Evolutionary conservation across 2,888 invertebrate species (phyloP).

Genomic region (Automeris io): DNA sequence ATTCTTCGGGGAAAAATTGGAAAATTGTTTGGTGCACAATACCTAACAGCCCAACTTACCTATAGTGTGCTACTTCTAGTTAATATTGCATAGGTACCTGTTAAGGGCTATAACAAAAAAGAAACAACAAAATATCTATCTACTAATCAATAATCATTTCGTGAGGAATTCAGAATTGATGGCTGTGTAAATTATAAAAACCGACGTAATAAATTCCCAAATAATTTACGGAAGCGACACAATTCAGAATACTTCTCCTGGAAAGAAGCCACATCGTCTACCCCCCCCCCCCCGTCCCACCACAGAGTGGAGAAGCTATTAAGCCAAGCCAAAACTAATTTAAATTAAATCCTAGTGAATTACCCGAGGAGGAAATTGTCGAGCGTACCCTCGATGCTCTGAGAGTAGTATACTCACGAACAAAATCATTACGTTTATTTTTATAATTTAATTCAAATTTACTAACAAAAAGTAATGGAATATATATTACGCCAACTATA

Average conservation of each 20-base stretch:
- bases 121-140: too few relatives aligned
- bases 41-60: too few relatives aligned
- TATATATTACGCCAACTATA: background rate
- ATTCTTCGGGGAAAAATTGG: too few relatives aligned
- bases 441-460: background rate
- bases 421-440: constrained; percentile 23
- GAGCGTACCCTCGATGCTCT: constrained; percentile 72
- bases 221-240: constrained; percentile 12
- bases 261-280: constrained; percentile 52
- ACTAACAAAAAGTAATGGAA: background rate
- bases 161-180: too few relatives aligned
- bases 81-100: too few relatives aligned
- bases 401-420: constrained; percentile 42
- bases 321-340: constrained; percentile 91
- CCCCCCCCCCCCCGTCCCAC: constrained; percentile 37
- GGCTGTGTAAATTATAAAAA: too few relatives aligned
- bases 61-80: too few relatives aligned
- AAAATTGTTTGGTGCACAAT: too few relatives aligned
- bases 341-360: constrained; percentile 87
- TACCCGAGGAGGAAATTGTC: constrained; percentile 79
- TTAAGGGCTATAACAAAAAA: too few relatives aligned
- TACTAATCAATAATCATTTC: too few relatives aligned
- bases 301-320: constrained; percentile 82
- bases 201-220: constrained; percentile 4
- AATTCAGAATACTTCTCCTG: constrained; percentile 52